A percentile compares a stretch with the other conserved stretches of the same genome.
These are phyloP conservation scores for Platynereis dumerilii DNA, from an alignment of 2,888 invertebrate species.

Conservation along the genomic window DNA sequence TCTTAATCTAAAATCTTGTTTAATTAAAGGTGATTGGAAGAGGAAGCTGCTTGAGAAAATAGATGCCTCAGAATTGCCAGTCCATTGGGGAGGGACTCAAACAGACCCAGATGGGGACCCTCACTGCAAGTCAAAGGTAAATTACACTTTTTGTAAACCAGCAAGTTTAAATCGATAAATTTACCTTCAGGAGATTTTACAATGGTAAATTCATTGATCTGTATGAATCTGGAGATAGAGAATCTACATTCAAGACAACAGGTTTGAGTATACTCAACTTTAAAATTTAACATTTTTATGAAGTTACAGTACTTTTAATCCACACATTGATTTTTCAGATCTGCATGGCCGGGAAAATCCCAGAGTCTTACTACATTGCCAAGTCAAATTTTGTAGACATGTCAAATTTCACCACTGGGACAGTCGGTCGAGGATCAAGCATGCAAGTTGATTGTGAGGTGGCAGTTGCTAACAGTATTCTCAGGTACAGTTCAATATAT, in stretches of 20 bases:
- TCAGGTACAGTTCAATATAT: too few species aligned
- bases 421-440: conserved; percentile 80
- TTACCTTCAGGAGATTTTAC: too few species aligned
- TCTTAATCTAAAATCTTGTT: too few species aligned
- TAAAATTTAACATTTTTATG: too few species aligned
- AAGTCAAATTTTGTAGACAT: conserved; percentile 36
- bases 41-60: conserved; percentile 30
- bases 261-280: too few species aligned
- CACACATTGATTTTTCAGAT: conserved; percentile 73
- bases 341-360: conserved; percentile 81
- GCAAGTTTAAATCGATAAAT: too few species aligned
- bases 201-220: too few species aligned
- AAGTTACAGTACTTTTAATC: too few species aligned
- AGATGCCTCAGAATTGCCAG: conserved; percentile 34
- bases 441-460: conserved; percentile 77
- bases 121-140: conserved; percentile 27
- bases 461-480: conserved; percentile 73
- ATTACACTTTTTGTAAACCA: too few species aligned
- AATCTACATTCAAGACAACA: too few species aligned
- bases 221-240: too few species aligned
- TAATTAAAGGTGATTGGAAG: conserved; percentile 35
- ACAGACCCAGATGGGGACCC: conserved; percentile 35
- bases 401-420: conserved; percentile 70
- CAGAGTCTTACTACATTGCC: conserved; percentile 73
- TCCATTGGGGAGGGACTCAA: conserved; percentile 36